These are phyloP conservation scores for Tolmerus cingulatus DNA, from an alignment of 2,888 invertebrate species.

Conservation along the genomic window DNA sequence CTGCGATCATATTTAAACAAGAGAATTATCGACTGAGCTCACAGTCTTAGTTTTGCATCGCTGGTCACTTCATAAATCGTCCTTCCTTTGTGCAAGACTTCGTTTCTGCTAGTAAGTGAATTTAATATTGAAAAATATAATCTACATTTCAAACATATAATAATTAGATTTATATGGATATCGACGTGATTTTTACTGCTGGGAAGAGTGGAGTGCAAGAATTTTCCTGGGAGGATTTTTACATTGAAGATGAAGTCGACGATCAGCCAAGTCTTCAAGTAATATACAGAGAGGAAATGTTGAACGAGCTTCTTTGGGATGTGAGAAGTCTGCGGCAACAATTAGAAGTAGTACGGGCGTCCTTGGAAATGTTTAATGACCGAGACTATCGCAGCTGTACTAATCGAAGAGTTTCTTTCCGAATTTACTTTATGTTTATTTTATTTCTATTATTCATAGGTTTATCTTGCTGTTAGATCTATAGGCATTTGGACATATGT, in stretches of 20 bases:
- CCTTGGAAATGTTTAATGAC: not conserved
- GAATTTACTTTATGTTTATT: not conserved
- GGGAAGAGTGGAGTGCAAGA: not conserved
- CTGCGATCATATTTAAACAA: not conserved
- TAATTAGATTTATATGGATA: not conserved
- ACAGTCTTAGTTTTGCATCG: not conserved
- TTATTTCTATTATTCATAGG: not conserved
- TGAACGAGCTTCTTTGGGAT: not conserved
- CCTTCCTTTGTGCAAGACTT: not conserved
- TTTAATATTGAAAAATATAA: not conserved
- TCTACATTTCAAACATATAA: not conserved
- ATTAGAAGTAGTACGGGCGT: not conserved
- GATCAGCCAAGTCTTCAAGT: not conserved
- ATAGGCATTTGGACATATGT: not conserved
- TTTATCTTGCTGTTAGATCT: not conserved
- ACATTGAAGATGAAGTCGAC: not conserved
- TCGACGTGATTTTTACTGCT: not conserved
- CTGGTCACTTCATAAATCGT: not conserved
- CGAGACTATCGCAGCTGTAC: not conserved
- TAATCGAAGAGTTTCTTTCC: not conserved
- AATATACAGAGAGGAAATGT: not conserved
- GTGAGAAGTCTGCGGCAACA: not conserved
- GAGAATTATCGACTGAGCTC: not conserved
- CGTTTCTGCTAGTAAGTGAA: not conserved
- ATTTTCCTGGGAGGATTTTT: not conserved